Conservation (phyloP, 2,113 vertebrate species). For the Salvelinus namaycush region DNA sequence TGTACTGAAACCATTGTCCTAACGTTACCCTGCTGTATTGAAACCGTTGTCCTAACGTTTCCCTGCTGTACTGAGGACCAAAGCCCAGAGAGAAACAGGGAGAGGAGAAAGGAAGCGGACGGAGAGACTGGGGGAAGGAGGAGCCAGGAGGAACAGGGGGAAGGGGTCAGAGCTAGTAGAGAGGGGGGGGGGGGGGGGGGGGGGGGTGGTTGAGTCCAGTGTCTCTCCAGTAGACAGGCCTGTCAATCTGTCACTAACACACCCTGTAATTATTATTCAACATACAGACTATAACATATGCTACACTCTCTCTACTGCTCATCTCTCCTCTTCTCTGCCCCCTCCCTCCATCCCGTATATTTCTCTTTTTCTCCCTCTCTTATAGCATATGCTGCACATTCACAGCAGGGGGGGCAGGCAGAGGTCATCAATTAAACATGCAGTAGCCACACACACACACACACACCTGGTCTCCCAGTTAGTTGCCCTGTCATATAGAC, state of each 20-base stretch:
- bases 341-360: neutral
- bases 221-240: slow-evolving; percentile 46
- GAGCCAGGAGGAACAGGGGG: neutral
- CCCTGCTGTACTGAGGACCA: too few species aligned
- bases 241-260: slow-evolving; percentile 44
- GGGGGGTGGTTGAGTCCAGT: slow-evolving; percentile 28
- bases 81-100: too few species aligned
- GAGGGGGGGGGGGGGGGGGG: neutral
- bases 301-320: slow-evolving; percentile 31
- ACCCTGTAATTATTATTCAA: slow-evolving; percentile 59
- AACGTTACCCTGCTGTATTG: too few species aligned
- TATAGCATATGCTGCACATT: neutral
- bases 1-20: too few species aligned
- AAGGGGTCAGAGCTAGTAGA: neutral
- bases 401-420: slow-evolving; percentile 55
- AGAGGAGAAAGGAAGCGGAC: neutral
- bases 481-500: slow-evolving; percentile 18
- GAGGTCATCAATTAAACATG: slow-evolving; percentile 68
- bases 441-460: slow-evolving; percentile 22
- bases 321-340: neutral
- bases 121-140: neutral
- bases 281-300: slow-evolving; percentile 27
- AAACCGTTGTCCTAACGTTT: too few species aligned
- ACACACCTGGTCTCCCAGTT: slow-evolving; percentile 44
- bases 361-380: slow-evolving; percentile 1